Conservation (phyloP, 1,140 invertebrate species). For the Trissolcus basalis region DNA sequence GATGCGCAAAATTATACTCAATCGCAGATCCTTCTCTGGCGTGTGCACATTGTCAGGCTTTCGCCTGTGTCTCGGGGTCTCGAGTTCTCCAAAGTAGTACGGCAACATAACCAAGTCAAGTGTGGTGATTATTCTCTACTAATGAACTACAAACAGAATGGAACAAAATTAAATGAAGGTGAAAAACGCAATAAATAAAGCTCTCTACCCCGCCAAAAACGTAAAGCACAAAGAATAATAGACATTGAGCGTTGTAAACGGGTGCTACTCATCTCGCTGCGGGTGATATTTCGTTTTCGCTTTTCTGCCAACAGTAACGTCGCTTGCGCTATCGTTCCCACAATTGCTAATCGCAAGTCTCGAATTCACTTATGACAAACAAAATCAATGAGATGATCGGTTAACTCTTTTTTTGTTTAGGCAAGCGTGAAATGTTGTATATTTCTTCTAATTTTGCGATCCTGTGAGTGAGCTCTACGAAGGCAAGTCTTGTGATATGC, state of each 20-base stretch:
- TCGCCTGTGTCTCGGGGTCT: conserved; percentile 71
- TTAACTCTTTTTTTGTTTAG: no score
- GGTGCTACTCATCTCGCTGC: conserved; percentile 54
- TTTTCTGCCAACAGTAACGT: conserved; percentile 9
- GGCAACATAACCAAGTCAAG: conserved; percentile 72
- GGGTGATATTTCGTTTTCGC: conserved; percentile 43
- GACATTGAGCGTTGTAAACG: conserved; percentile 57
- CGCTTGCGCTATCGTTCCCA: no score
- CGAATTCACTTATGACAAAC: no score
- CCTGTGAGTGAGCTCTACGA: conserved; percentile 41
- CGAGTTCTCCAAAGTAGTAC: conserved; percentile 73
- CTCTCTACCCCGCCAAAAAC: conserved; percentile 81
- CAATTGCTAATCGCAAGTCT: no score
- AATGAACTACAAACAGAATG: conserved; percentile 73
- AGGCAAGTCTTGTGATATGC: conserved; percentile 7
- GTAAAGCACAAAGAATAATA: conserved; percentile 73
- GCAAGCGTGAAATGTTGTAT: no score
- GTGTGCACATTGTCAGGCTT: conserved; percentile 64
- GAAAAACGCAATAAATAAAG: conserved; percentile 78
- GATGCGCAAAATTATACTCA: conserved; percentile 68
- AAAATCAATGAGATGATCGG: no score
- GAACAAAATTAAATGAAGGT: conserved; percentile 70
- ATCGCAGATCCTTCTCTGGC: conserved; percentile 68
- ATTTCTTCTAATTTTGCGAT: not conserved
- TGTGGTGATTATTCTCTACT: conserved; percentile 74